A percentile compares a stretch with the other conserved stretches of the same genome.
phyloP scores from a whole-genome alignment of 2,113 vertebrate genomes.

The Varanus komodoensis region DNA sequence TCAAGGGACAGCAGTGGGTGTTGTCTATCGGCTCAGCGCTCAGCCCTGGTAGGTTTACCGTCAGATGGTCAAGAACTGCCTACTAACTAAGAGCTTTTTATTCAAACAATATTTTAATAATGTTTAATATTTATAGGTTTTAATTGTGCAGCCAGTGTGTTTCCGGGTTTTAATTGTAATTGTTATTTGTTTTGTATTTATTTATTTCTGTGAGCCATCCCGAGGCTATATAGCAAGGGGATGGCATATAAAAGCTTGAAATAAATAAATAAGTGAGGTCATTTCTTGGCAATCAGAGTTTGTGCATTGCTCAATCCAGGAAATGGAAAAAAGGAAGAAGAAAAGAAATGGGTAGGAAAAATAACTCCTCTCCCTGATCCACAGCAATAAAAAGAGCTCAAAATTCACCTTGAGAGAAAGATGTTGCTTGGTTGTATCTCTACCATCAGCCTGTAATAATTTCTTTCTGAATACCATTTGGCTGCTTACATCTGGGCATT shows the following conservation, averaged over 20 bases:
- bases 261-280: too few relatives aligned
- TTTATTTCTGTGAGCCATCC: too few relatives aligned
- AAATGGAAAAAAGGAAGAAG: not conserved
- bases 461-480: not conserved
- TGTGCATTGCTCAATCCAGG: not conserved
- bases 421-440: not conserved
- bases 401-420: not conserved
- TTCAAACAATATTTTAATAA: too few relatives aligned
- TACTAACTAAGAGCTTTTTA: not conserved
- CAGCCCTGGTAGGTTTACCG: not conserved
- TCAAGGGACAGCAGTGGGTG: not conserved
- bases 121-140: too few relatives aligned
- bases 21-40: not conserved
- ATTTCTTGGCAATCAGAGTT: not conserved
- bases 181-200: too few relatives aligned
- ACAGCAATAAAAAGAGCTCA: not conserved
- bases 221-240: too few relatives aligned
- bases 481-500: not conserved
- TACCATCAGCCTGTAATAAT: not conserved
- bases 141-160: too few relatives aligned
- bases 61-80: not conserved
- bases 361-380: not conserved
- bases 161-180: too few relatives aligned
- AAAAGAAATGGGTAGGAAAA: too few relatives aligned
- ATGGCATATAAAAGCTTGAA: too few relatives aligned